Evolutionary conservation across 2,113 vertebrate species (phyloP).

Genomic region (Limnothrissa miodon): DNA sequence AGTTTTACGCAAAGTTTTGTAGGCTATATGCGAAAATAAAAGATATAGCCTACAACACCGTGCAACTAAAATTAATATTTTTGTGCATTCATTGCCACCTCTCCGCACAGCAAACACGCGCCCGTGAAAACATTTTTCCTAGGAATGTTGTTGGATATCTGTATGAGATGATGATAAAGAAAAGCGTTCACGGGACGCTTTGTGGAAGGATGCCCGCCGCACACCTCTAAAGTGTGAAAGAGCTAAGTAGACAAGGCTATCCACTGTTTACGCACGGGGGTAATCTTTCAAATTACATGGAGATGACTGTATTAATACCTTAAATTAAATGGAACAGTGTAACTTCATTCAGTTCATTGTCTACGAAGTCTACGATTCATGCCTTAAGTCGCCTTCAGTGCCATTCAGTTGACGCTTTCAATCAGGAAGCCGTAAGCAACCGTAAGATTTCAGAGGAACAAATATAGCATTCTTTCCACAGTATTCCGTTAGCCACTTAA

Average conservation of each 20-base stretch:
- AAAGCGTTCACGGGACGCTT: neutral
- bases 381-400: too few relatives aligned
- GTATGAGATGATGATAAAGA: neutral
- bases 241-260: neutral
- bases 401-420: neutral
- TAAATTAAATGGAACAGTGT: too few relatives aligned
- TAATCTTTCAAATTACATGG: too few relatives aligned
- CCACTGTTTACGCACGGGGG: neutral
- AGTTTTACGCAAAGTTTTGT: neutral
- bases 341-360: too few relatives aligned
- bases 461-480: conserved; percentile 8
- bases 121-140: neutral
- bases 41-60: neutral
- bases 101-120: neutral
- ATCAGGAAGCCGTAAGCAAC: neutral
- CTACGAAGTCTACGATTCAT: neutral
- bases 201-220: neutral
- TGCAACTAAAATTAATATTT: neutral
- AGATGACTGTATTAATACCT: neutral
- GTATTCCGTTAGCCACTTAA: conserved; percentile 16
- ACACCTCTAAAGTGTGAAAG: neutral
- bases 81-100: neutral
- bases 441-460: neutral
- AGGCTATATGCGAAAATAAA: neutral
- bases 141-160: neutral